Percentiles rank a stretch among this genome's conserved stretches.
phyloP scores from a whole-genome alignment of 2,888 invertebrate species.

The Pandemis heparana region DNA sequence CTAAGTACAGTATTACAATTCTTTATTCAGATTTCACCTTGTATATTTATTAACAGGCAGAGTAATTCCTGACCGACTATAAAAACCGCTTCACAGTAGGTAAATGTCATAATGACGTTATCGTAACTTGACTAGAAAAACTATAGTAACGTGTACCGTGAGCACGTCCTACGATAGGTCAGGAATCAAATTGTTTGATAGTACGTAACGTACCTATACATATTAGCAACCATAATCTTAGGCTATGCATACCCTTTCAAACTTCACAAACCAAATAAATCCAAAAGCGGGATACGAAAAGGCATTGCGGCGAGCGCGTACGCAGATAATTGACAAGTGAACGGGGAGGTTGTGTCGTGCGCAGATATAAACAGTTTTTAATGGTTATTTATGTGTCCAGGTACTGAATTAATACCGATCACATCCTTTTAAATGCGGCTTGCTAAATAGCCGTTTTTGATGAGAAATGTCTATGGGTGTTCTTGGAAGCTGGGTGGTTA shows the following conservation, averaged over 20 bases:
- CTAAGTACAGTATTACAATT: no score
- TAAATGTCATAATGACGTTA: no score
- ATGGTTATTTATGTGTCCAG: conserved; percentile 71
- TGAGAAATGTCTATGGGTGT: conserved; percentile 8
- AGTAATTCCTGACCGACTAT: no score
- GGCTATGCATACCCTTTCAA: conserved; percentile 16
- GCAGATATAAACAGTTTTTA: conserved; percentile 73
- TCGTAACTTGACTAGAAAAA: no score
- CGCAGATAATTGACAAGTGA: conserved; percentile 76
- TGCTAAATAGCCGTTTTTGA: conserved; percentile 9
- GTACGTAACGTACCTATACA: no score
- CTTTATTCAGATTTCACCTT: no score
- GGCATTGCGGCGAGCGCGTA: conserved; percentile 54
- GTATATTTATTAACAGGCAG: no score
- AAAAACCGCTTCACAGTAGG: no score
- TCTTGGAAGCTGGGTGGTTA: conserved; percentile 1
- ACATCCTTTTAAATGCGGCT: conserved; percentile 17
- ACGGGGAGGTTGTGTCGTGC: conserved; percentile 66
- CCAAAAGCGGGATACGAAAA: conserved; percentile 32
- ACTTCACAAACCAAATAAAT: conserved; percentile 23
- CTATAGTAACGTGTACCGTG: no score
- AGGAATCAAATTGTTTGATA: no score
- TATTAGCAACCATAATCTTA: background rate
- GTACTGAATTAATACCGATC: conserved; percentile 30
- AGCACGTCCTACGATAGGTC: no score